phyloP scores from a whole-genome alignment of 2,113 vertebrate genomes.

The Chauna torquata region DNA sequence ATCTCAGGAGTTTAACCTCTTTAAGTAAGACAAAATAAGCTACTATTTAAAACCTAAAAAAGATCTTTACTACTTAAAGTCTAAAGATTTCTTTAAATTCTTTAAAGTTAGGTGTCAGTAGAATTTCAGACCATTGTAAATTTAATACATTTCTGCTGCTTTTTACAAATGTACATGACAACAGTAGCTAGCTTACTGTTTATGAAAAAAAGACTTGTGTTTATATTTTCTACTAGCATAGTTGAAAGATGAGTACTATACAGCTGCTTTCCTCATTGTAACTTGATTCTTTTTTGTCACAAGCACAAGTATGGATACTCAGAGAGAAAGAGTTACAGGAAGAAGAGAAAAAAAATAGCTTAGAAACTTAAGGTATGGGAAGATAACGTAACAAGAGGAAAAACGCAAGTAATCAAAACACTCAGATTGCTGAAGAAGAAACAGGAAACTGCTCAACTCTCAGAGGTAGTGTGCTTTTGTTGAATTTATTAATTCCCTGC shows the following conservation, averaged over 20 bases:
- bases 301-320: background rate
- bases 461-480: background rate
- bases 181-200: background rate
- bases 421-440: background rate
- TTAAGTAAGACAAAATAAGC: background rate
- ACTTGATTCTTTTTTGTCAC: background rate
- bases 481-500: background rate
- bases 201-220: background rate
- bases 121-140: background rate
- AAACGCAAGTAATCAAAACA: background rate
- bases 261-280: background rate
- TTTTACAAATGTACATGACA: background rate
- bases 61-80: background rate
- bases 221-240: background rate
- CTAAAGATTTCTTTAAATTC: background rate
- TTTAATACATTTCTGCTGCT: background rate
- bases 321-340: background rate
- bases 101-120: background rate
- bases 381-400: background rate
- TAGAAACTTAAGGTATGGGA: background rate
- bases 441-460: background rate
- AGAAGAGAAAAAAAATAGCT: background rate
- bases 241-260: background rate
- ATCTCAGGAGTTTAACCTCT: background rate
- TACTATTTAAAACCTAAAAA: background rate